Base-by-base conservation (phyloP, 1,140 invertebrate genomes). In the Drosophila serrata region DNA sequence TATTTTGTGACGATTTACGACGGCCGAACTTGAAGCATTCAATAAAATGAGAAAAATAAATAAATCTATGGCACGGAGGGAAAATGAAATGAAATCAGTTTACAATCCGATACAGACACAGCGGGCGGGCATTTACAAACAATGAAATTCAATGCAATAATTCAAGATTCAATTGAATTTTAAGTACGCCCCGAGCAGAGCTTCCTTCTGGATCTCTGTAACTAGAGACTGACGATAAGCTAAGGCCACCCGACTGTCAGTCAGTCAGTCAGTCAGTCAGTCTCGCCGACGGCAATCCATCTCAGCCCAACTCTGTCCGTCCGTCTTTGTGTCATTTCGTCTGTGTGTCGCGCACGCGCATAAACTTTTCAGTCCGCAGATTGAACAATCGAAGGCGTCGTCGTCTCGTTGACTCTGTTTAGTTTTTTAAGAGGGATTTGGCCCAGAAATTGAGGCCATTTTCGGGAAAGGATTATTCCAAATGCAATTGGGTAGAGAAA, bases 121-220 rank as follows among this genome's bases (percentile, higher is more conserved):
- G 51, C 73, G 75, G 65, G 55, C 45, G 59, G 78, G 75, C 90
- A 91, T 92, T 92, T 92, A 92, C 90, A 92, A 92, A 92, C 90
- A 92, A 92, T 92, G 90, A 90, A 90, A 91, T 92, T 90, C 90
- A 91, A 92, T 91, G 82, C 90, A 92, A 92, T 90, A 87, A 90
- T 85, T 92, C 90, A 90, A 92, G 81, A 91, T 92, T 91, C 90
- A 90, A 92, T 92, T 91, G 90, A 92, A 92, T 92, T 87, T 92
- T 91, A 91, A 92, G 90, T 88, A 90, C 74, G 79, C 77, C 63
- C 63, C 74, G 63, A 61, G 57, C 74, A 40, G 48, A 45, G 70
- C 74, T 60, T 57, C 69, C 64, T 78, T 69, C 55, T 62, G 58
- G 62, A 60, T 74, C 55, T 68, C 48, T 63, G 63, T 59, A 67